Evolutionary conservation across 2,797 vertebrate species (phyloP), one percentile per base, ranked within the genome.

Genomic region (Remorina albescens): DNA sequence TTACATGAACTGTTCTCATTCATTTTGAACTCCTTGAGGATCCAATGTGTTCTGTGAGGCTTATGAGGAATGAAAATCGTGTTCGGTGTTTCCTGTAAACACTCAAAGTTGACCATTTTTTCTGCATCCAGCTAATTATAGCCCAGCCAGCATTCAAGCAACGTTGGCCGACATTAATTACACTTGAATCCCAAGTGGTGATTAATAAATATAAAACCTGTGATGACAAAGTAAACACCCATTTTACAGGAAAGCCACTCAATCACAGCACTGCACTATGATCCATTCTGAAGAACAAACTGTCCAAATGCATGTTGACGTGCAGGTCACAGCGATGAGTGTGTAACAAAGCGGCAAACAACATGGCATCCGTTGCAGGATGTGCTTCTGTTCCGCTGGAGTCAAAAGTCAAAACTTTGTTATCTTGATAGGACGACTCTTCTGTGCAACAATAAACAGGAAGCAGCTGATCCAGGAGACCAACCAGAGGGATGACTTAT

Each of bases 381-480:
- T 86, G 83, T 84, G 86, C 74, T 86, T 76, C 91, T 88, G 87
- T 83, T 87, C 86, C 42, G 69, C 69, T 6, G 23, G 73, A 65
- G 86, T 86, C 84, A 78, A 76, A 87, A 80, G 85, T 81, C 74
- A 78, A 76, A 74, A 53, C 53, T 67, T 74, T 55, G 70, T 87
- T 90, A 88, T 94, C 83, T 87, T 59, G 63, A 53, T 32, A 49
- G 78, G 74, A 83, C 78, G 85, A 89, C 86, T 84, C 60, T 54
- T 60, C 42, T 23, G 67, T 1, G 57, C 64, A 82, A 91, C 90
- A 88, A 85, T 91, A 95, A 95, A 94, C 94, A 94, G 94, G 94
- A 95, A 94, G 90, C 89, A 93, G 93, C 88, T 92, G 89, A 95
- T 86, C 53, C 70, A 64, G 71, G 30, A 73, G 36, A 82, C 53